Percentiles rank a stretch among this genome's conserved stretches.
Evolutionary conservation across 1,140 invertebrate species (phyloP).

Genomic region (Procambarus clarkii): DNA sequence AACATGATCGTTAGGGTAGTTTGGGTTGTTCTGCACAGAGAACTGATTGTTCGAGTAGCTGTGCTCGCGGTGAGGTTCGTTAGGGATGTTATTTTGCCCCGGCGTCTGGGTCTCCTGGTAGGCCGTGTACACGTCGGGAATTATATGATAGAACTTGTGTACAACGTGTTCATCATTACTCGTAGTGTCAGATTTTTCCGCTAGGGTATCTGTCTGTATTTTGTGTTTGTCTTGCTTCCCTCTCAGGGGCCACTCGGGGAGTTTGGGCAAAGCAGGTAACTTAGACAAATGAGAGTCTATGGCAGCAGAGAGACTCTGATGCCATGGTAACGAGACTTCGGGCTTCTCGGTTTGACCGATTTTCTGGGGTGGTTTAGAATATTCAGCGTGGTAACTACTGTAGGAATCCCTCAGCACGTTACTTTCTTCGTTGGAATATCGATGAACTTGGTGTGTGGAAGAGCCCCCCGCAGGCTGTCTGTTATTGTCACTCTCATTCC

Average conservation of each 20-base stretch:
- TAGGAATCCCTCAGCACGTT: background rate
- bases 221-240: background rate
- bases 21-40: background rate
- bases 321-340: background rate
- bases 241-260: conserved; percentile 16
- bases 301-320: background rate
- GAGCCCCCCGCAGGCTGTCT: background rate
- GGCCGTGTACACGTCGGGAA: background rate
- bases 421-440: background rate
- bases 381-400: background rate
- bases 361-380: background rate
- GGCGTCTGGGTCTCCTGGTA: background rate
- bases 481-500: background rate
- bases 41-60: background rate
- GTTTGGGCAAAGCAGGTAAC: conserved; percentile 16
- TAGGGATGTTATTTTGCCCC: background rate
- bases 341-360: background rate
- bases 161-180: too few relatives aligned
- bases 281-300: conserved; percentile 5
- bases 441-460: background rate
- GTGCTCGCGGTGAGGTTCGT: background rate
- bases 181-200: too few relatives aligned
- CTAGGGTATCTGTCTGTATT: background rate
- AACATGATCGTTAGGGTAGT: background rate
- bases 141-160: conserved; percentile 30